Evolutionary conservation across 2,113 vertebrate species (phyloP), one percentile per base, ranked within the genome.

Genomic region (Neolamprologus kungweensis): DNA sequence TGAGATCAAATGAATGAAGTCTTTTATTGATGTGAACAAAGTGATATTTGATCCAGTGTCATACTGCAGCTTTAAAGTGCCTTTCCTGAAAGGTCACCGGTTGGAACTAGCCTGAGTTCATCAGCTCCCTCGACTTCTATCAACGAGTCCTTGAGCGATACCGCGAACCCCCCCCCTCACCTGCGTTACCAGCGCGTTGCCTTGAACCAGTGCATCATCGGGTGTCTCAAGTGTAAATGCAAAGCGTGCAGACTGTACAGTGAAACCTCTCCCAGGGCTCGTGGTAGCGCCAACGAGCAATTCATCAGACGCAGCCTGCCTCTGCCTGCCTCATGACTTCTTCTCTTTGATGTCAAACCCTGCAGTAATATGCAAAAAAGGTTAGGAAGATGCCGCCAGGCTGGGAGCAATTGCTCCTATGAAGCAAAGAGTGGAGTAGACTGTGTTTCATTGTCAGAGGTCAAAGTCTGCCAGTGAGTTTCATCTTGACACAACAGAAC

Each of bases 341-440:
- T 88, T 83, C 57, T 37, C 84, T 92, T 90, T 93, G 86, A 90
- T 91, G 78, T 68, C 8, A 5, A 40, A 63, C 63, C 88, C 88
- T 65, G 83, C 83, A 80, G 90, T 63, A 87, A 80, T 87, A 91
- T 87, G 92, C 90, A 91, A 91, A 93, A 75, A 78, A 91, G 63
- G 86, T 85, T 79, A 87, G 85, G 80, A 80, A 58, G 65, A 85
- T 12, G 51, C 19, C 75, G 11, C 47, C 80, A 19, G 3, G 87
- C 92, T 90, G 90, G 28, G 73, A 93, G 86, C 9, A 2, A 71
- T 1, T 23, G 14, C 50, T 73, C 40, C 9, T 13, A 35, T 53
- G 33, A 58, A 65, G 80, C 80, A 58, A 65, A 7, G 47, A 57
- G 51, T 55, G 50, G 35, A 31, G 50, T 31, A 73, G 33, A 26